Evolutionary conservation across 2,797 vertebrate species (phyloP), one percentile per base, ranked within the genome.

Genomic region (Geotrypetes seraphini): DNA sequence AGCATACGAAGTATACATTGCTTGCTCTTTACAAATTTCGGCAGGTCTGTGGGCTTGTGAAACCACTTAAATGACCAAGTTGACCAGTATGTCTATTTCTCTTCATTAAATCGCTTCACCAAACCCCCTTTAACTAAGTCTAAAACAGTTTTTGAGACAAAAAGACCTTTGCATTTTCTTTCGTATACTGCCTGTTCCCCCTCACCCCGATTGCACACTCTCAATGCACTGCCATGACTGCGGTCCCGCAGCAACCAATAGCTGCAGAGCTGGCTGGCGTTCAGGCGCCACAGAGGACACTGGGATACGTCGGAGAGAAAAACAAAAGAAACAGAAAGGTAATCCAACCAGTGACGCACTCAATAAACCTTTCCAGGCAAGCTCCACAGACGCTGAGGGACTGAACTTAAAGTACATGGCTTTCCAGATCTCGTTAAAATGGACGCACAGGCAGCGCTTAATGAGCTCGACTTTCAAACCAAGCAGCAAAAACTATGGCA

Each of bases 1-100:
- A 78, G 61, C 71, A 73, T 71, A 71, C 75, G 79, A 75, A 79
- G n/a, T n/a, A n/a, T 79, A 81, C 66, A 73, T 68, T 72, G 69
- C 77, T 77, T 73, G 55, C 63, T 76, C 69, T 76, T 71, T 77
- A 67, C 70, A 78, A 74, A 79, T 69, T 75, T 70, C 63, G 47
- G 68, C 52, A 55, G 70, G 62, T 48, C 56, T 74, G 57, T 70
- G 78, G 70, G 68, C 73, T 67, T 60, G 66, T 74, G 75, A 75
- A 69, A 60, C 57, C 57, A 57, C 31, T 60, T 60, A 60, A 40
- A 58, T 39, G 15, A n/a, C n/a, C 50, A 63, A 42, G 62, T 61
- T 71, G 68, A 76, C 67, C 66, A 7, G 66, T 63, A 61, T 50
- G 63, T 54, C 1, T 30, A 41, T 53, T 53, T 64, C 46, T 40